Evolutionary conservation across 2,797 vertebrate species (phyloP).

Genomic region (Melanotaenia boesemani): DNA sequence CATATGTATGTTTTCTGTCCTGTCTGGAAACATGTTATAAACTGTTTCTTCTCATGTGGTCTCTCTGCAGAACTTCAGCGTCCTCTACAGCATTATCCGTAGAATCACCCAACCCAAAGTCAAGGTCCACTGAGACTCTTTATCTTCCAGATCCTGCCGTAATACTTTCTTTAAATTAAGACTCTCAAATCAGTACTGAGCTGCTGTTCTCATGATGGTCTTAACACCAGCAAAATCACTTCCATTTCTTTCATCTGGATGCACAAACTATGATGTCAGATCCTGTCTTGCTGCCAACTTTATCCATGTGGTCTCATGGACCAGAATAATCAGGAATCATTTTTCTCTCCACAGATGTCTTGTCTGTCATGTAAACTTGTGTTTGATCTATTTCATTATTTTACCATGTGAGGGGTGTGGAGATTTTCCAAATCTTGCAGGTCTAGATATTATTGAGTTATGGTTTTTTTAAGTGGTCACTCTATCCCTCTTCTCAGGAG

Average conservation of each 20-base stretch:
- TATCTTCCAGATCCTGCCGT: constrained; percentile 3
- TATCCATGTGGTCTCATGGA: constrained; percentile 45
- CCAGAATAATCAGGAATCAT: constrained; percentile 66
- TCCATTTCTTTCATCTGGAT: constrained; percentile 44
- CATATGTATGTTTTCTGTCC: background rate
- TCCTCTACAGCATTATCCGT: constrained; percentile 91
- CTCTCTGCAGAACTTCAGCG: constrained; percentile 89
- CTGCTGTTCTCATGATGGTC: constrained; percentile 53
- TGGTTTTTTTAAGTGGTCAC: constrained; percentile 15
- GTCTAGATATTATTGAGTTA: constrained; percentile 9
- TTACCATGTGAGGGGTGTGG: background rate
- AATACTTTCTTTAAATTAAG: constrained; percentile 31
- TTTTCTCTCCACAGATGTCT: constrained; percentile 44
- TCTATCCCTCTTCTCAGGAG: constrained; percentile 26
- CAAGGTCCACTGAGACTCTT: constrained; percentile 87
- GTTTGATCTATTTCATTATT: constrained; percentile 15
- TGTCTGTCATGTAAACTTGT: background rate
- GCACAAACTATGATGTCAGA: constrained; percentile 71
- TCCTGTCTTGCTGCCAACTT: constrained; percentile 73
- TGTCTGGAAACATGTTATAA: background rate
- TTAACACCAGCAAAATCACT: constrained; percentile 63
- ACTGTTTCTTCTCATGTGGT: background rate
- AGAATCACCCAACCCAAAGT: constrained; percentile 89
- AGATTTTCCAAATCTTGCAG: constrained; percentile 14
- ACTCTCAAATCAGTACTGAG: constrained; percentile 55